Conservation (phyloP, 2,113 vertebrate genomes). For the Ceyx cyanopectus region DNA sequence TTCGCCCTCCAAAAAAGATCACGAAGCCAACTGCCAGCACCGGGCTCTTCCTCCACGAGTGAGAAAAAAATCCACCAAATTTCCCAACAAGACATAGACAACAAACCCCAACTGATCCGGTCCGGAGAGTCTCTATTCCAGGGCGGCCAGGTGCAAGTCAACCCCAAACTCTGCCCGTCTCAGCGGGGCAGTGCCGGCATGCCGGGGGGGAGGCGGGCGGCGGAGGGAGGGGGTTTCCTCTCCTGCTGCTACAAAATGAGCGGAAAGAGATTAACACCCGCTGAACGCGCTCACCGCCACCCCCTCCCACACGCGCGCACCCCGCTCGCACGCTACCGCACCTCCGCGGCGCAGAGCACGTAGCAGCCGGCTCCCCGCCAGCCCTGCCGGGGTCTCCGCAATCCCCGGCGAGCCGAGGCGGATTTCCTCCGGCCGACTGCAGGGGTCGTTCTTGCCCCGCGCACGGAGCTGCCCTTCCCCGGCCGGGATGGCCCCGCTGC, state of each 20-base stretch:
- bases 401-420: background rate
- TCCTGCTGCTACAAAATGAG: constrained; percentile 51
- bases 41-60: constrained; percentile 64
- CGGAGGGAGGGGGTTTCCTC: background rate
- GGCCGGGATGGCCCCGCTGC: background rate
- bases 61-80: constrained; percentile 72
- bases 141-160: constrained; percentile 48
- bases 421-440: constrained; percentile 39
- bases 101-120: constrained; percentile 59
- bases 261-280: constrained; percentile 51
- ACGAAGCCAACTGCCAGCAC: constrained; percentile 58
- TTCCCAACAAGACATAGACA: constrained; percentile 81
- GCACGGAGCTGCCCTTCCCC: background rate
- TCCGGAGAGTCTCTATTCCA: constrained; percentile 62
- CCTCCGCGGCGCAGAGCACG: background rate
- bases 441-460: constrained; percentile 67
- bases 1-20: constrained; percentile 63
- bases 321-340: background rate
- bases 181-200: constrained; percentile 63
- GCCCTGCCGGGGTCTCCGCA: background rate
- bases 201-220: background rate
- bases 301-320: background rate
- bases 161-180: constrained; percentile 71
- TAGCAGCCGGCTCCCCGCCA: background rate
- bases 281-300: background rate